Base-by-base conservation (phyloP, 1,140 invertebrate species). In the Delia radicum region DNA sequence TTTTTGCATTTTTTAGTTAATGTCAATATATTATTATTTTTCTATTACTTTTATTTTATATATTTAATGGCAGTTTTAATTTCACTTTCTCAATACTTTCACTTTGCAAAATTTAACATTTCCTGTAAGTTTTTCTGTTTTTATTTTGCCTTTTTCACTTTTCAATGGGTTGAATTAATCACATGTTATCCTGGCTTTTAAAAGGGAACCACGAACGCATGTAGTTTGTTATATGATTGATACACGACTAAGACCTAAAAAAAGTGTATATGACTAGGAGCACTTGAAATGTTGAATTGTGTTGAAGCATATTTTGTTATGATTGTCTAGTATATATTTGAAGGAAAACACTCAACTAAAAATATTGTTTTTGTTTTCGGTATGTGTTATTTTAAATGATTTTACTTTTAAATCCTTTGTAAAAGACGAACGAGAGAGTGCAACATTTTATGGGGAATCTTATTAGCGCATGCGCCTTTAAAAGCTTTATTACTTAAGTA, bases 151-250 rank as follows among this genome's bases (percentile, higher is more conserved):
- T n/a, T n/a, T n/a, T n/a, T n/a, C n/a, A n/a, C n/a, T n/a, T n/a
- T n/a, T n/a, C n/a, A n/a, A n/a, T n/a, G n/a, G n/a, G n/a, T n/a
- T n/a, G n/a, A n/a, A 65, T 65, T 5, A 21, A 33, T 69, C 18
- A 18, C 65, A 69, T 69, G 29, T 69, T 69, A 29, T 69, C 65
- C 65, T 33, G 65, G 31, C 65, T 33, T 69, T 69, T 69, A 69
- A 69, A 37, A 18, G 62, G 62, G 62, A 65, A 28, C 62, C 62
- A 65, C 28, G 62, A 27, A 65, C 62, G 29, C 13, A 33, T 33
- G 33, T 33, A 1, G 33, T 48, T 48, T 48, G 6, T 48, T 48
- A n/a, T n/a, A n/a, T 55, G n/a, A 55, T 55, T 55, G 21, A 21
- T 55, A 55, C n/a, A 55, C 48, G 2, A 7, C n/a, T 1, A 24